A percentile compares a stretch with the other conserved stretches of the same genome.
These are phyloP conservation scores for Branchipolynoe longqiensis DNA, from an alignment of 2,888 invertebrate species.

Conservation along the genomic window DNA sequence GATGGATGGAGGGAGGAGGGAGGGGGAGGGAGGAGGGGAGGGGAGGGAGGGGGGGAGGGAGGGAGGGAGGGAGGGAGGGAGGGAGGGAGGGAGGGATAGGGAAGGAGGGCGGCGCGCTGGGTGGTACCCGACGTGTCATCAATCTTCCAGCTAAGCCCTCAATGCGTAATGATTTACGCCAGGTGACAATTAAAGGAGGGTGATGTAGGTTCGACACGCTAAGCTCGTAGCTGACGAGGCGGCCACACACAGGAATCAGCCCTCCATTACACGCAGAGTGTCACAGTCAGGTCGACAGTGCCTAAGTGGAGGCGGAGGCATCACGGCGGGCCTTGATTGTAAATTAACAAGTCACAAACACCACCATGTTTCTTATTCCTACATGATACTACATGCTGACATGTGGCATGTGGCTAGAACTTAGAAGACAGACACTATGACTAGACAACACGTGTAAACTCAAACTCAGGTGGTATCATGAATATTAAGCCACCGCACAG, in stretches of 20 bases:
- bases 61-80: not conserved
- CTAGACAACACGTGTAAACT: no score
- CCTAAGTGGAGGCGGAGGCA: no score
- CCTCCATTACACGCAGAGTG: no score
- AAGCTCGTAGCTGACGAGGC: not conserved
- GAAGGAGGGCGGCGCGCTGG: not conserved
- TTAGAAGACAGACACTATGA: no score
- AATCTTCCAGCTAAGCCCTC: not conserved
- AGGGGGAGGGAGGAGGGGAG: not conserved
- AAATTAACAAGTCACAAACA: no score
- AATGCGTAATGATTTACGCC: constrained; percentile 1
- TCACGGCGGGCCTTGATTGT: no score
- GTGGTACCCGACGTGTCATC: constrained; percentile 2
- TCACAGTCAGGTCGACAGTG: no score
- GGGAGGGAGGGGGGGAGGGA: not conserved
- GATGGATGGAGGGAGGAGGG: not conserved
- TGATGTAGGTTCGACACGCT: not conserved
- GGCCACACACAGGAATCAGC: constrained; percentile 9
- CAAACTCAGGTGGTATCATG: no score
- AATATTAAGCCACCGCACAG: no score
- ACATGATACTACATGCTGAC: no score
- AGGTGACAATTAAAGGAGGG: not conserved
- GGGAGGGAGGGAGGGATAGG: not conserved
- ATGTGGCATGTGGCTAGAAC: no score
- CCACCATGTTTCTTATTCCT: no score